Percentiles rank a stretch among this genome's conserved stretches.
Conservation (phyloP, 2,888 invertebrate genomes). For the Andrena trimmerana region DNA sequence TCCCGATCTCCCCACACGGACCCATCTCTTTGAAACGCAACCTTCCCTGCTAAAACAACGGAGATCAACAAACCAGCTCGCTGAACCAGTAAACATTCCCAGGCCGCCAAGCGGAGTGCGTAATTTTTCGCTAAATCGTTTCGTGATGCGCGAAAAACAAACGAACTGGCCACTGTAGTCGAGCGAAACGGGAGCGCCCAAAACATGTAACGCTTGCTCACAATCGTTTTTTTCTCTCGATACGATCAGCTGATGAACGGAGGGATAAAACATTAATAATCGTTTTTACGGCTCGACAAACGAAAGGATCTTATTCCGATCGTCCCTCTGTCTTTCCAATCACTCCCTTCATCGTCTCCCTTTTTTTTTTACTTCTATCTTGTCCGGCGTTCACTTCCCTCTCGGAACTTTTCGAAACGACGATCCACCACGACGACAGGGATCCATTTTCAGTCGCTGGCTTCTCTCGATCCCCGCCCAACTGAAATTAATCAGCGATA, state of each 20-base stretch:
- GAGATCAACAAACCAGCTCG: slow-evolving; percentile 18
- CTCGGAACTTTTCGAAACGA: slow-evolving; percentile 19
- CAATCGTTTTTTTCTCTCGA: slow-evolving; percentile 1
- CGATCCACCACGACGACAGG: slow-evolving; percentile 52
- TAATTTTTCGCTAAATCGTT: slow-evolving; percentile 34
- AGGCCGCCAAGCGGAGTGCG: slow-evolving; percentile 10
- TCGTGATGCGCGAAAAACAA: slow-evolving; percentile 28
- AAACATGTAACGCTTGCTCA: neutral
- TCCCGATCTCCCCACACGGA: neutral
- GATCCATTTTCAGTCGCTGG: slow-evolving; percentile 53
- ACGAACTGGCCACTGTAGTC: slow-evolving; percentile 2
- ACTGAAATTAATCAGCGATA: slow-evolving; percentile 69
- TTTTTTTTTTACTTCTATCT: slow-evolving; percentile 22
- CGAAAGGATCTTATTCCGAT: slow-evolving; percentile 5
- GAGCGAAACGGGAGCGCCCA: slow-evolving; percentile 1
- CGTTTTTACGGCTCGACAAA: slow-evolving; percentile 52
- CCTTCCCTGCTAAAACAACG: neutral
- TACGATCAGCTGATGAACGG: neutral
- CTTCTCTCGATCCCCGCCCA: slow-evolving; percentile 48
- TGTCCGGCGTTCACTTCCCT: neutral
- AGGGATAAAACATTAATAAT: slow-evolving; percentile 72
- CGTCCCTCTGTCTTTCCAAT: neutral
- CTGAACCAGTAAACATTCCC: slow-evolving; percentile 32
- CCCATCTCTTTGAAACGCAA: neutral
- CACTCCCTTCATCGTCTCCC: slow-evolving; percentile 6